phyloP scores from a whole-genome alignment of 1,140 invertebrate genomes.

The Campoletis sonorensis region DNA sequence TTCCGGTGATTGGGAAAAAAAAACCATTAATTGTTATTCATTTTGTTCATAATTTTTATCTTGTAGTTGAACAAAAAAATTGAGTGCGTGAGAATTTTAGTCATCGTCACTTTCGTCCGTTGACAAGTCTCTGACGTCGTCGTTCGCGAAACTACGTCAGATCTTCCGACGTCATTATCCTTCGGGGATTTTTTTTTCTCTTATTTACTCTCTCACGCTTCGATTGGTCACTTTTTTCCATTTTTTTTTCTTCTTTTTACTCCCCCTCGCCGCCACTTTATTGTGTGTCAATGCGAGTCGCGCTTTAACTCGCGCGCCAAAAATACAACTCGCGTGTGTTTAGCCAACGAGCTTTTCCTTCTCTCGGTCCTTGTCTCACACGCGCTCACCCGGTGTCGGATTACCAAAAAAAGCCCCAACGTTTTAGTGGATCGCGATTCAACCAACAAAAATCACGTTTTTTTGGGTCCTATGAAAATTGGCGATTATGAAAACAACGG shows the following conservation, averaged over 20 bases:
- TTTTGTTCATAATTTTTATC: too few relatives aligned
- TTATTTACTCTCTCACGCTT: neutral
- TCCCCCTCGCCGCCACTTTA: slow-evolving; percentile 1
- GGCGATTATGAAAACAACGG: too few relatives aligned
- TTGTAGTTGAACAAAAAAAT: too few relatives aligned
- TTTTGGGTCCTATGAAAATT: neutral
- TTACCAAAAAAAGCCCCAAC: slow-evolving; percentile 49
- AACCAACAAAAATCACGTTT: neutral
- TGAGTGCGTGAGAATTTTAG: too few relatives aligned
- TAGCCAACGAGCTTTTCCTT: neutral
- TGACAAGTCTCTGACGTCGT: too few relatives aligned
- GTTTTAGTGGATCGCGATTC: slow-evolving; percentile 8
- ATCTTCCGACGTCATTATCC: neutral
- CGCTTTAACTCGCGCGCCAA: slow-evolving; percentile 53
- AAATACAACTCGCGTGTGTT: slow-evolving; percentile 57
- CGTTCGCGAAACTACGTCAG: neutral
- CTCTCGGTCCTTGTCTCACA: neutral
- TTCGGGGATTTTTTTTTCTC: neutral
- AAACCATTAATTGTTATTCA: too few relatives aligned
- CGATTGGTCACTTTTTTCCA: neutral
- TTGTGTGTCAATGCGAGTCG: slow-evolving; percentile 31
- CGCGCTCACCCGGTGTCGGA: slow-evolving; percentile 56
- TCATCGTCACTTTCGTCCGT: too few relatives aligned
- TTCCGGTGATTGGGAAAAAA: too few relatives aligned
- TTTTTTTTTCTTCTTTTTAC: neutral